Conservation (phyloP, 35 echinoderm and acorn worm genomes). For the Ophiothrix spiculata region DNA sequence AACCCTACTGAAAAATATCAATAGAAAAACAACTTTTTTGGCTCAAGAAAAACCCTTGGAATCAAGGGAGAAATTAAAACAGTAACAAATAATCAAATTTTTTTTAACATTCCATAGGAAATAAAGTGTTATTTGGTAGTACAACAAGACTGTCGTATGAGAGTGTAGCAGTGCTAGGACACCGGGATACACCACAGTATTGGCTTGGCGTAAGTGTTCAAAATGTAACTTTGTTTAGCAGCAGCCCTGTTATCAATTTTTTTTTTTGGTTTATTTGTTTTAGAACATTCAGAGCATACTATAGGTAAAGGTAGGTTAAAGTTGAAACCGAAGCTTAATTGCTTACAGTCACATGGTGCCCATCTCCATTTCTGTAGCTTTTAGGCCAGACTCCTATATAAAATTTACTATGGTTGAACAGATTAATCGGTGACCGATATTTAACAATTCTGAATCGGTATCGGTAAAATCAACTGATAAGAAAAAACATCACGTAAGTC, state of each 20-base stretch:
- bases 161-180: conserved; percentile 23
- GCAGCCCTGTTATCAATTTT: neutral
- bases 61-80: neutral
- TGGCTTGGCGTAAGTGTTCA: conserved; percentile 46
- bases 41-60: neutral
- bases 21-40: neutral
- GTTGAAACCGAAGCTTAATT: neutral
- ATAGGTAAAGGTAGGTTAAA: neutral
- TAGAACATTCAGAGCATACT: neutral
- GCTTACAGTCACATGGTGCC: neutral
- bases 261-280: neutral
- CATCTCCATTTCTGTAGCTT: neutral
- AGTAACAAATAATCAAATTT: neutral
- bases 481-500: too few species aligned
- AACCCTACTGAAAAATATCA: neutral
- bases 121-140: conserved; percentile 25
- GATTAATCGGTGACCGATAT: too few species aligned
- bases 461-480: too few species aligned
- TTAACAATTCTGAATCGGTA: too few species aligned
- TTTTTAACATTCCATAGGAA: neutral
- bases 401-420: neutral
- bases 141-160: conserved; percentile 12
- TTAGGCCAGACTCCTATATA: neutral
- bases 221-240: neutral
- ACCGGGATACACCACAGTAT: conserved; percentile 35